These are phyloP conservation scores for Pedetes capensis DNA, from an alignment of 2,113 vertebrate species.

Conservation along the genomic window DNA sequence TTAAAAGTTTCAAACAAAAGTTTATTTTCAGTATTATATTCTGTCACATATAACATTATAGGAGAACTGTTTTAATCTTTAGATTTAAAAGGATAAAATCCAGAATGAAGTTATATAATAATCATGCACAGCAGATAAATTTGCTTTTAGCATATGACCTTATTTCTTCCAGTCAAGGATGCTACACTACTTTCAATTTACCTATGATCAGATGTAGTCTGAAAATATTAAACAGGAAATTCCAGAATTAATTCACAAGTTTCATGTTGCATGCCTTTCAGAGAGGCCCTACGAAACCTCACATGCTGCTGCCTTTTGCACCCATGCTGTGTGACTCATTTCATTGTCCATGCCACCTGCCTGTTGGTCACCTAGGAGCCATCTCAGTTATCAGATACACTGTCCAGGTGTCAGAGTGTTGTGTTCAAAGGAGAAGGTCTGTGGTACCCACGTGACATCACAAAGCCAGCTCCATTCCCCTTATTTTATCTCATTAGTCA, in stretches of 20 bases:
- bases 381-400: not conserved
- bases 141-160: not conserved
- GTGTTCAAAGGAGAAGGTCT: not conserved
- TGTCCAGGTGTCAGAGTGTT: not conserved
- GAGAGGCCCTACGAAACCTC: not conserved
- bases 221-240: not conserved
- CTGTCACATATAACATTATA: not conserved
- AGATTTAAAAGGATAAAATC: not conserved
- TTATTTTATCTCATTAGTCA: not conserved
- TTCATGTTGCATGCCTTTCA: not conserved
- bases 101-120: not conserved
- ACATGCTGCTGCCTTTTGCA: not conserved
- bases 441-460: not conserved
- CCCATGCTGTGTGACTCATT: not conserved
- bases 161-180: not conserved
- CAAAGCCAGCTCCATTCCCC: not conserved
- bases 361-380: not conserved
- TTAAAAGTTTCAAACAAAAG: not conserved
- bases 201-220: not conserved
- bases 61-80: conserved; percentile 18
- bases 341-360: no score
- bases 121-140: not conserved
- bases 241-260: not conserved
- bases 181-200: not conserved
- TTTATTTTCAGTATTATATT: not conserved